A percentile compares a stretch with the other conserved stretches of the same genome.
Conservation (phyloP, 1,140 invertebrate genomes). For the Drosophila azteca region DNA sequence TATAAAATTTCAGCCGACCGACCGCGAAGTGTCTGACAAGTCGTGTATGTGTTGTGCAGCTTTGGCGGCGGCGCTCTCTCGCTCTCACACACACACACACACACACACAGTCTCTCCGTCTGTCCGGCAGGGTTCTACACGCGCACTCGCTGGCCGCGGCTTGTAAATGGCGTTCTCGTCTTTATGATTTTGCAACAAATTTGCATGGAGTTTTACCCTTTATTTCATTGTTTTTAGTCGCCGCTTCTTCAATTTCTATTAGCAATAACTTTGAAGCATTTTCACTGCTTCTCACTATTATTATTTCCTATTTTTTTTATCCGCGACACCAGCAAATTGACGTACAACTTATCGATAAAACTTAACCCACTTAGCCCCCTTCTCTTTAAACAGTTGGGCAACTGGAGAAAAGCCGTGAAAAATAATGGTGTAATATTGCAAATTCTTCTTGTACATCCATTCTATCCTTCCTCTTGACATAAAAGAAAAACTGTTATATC, state of each 20-base stretch:
- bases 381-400: too few relatives aligned
- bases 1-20: conserved; percentile 71
- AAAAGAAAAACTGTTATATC: too few relatives aligned
- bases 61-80: conserved; percentile 53
- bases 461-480: too few relatives aligned
- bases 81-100: conserved; percentile 38
- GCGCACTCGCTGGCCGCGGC: conserved; percentile 59
- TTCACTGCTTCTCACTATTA: conserved; percentile 43
- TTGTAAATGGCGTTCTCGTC: conserved; percentile 73
- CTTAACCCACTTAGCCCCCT: too few relatives aligned
- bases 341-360: too few relatives aligned
- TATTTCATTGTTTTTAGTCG: conserved; percentile 43
- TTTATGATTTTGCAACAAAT: conserved; percentile 72
- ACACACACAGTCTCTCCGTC: conserved; percentile 38
- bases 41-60: conserved; percentile 76
- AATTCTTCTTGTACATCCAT: too few relatives aligned
- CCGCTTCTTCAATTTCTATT: not conserved
- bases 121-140: conserved; percentile 43
- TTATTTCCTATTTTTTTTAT: conserved; percentile 39
- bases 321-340: too few relatives aligned
- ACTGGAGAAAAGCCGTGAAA: too few relatives aligned
- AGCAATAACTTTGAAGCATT: conserved; percentile 16
- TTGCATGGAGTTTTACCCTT: conserved; percentile 51
- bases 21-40: conserved; percentile 70
- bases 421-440: too few relatives aligned